Base-by-base conservation (phyloP, 2,888 invertebrate genomes). In the Papilio elwesi region DNA sequence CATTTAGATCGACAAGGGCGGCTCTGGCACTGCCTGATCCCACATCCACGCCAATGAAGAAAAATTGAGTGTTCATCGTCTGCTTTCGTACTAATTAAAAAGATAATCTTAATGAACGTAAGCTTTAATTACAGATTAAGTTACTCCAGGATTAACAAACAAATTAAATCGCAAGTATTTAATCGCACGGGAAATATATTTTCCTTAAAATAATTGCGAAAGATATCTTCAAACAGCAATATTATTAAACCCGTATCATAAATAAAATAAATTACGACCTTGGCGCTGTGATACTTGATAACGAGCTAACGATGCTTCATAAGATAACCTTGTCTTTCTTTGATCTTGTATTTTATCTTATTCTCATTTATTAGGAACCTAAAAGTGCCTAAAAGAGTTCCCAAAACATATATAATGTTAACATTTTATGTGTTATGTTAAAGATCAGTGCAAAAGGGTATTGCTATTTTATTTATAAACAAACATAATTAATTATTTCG, bases 11-110 rank as follows among this genome's bases (percentile, higher is more conserved):
- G 6, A 98, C 96, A 51, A 99, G 90, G 6, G 97, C 98, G 9
- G 97, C 98, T 77, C 99, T 94, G 0, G 95, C 98, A 91, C 98
- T 98, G 13, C 97, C 97, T 2, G 98, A 98, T 7, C 99, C 99
- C 53, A 99, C 98, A 91, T 99, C 99, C 12, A 99, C 97, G 73
- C 98, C 98, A 82, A 98, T 93, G 85, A 97, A 97, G 86, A 95
- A 96, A 74, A 81, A 78, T 64, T 83, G 80, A 48, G 13, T 38
- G 13, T 36, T 62, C 68, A 59, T 68, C 1, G 77, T 77, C 73
- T 75, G 75, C 89, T 70, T 12, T 47, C 36, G 13, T 16, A 15
- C 47, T 12, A 47, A 52, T 12, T 38, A 67, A n/a, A n/a, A 26
- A 43, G n/a, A 38, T 11, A 43, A 47, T 43, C 9, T 9, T 13